Base-by-base conservation (phyloP, 2,797 vertebrate species). In the Micromesistius poutassou region DNA sequence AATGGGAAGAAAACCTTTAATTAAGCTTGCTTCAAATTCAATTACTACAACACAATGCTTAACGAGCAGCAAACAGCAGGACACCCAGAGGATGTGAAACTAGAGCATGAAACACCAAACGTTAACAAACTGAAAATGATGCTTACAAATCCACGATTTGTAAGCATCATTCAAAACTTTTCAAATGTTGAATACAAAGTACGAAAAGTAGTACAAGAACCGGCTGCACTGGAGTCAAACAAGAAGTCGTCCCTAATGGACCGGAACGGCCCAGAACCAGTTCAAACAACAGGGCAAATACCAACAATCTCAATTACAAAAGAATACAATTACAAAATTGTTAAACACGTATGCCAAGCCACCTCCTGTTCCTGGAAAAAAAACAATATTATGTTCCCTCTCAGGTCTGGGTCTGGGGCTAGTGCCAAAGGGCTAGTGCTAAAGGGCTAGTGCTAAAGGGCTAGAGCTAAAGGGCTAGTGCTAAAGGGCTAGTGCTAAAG, bases 1-100 rank as follows among this genome's bases (percentile, higher is more conserved):
- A 10, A 68, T 13, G 13, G 4, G 55, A 22, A 62, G n/a, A n/a
- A 28, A 28, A 14, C 55, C 30, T 78, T 87, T 88, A 83, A 87
- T 81, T 83, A 30, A 0, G 3, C 55, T 28, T 73, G n/a, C n/a
- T 77, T 38, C 76, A 35, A 33, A 79, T 68, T 38, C 75, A 80
- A 84, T 35, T 8, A 74, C 50, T 40, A 71, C 36, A 82, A 30
- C 4, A 9, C 33, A 22, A 40, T 28, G 33, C 77, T 74, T 79
- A 4, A 76, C 16, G 75, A 82, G 86, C 66, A 68, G 68, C 22
- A 46, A 12, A 80, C 31, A 82, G 5, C 1, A 68, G 42, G 88
- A 82, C 78, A 81, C 38, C n/a, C 28, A 1, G 80, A 36, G 5
- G 0, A 9, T 25, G 40, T 30, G 55, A 1, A 62, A 62, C 12